Evolutionary conservation across 2,888 invertebrate species (phyloP).

Genomic region (Lochmaea capreae): DNA sequence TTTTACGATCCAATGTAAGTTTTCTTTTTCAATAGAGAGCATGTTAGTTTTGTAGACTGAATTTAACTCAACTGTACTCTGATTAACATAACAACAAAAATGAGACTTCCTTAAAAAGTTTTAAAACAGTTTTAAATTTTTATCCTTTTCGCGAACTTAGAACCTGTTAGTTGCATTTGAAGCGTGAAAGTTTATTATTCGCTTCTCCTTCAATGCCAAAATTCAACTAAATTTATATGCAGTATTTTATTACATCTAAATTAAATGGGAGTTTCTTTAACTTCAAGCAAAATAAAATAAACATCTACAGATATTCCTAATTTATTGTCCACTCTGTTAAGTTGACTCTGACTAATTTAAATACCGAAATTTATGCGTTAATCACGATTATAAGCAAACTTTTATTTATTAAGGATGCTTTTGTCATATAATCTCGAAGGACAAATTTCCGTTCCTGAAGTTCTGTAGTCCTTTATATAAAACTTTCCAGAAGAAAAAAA

Average conservation of each 20-base stretch:
- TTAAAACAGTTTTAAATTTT: not conserved
- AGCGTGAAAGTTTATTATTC: not conserved
- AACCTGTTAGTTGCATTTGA: not conserved
- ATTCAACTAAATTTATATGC: not conserved
- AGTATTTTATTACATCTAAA: too few relatives aligned
- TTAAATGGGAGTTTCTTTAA: too few relatives aligned
- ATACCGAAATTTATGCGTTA: not conserved
- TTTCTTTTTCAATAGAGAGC: not conserved
- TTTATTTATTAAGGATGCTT: conserved; percentile 7
- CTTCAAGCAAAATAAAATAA: too few relatives aligned
- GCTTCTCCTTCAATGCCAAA: not conserved
- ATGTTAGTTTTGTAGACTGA: not conserved
- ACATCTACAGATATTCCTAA: too few relatives aligned
- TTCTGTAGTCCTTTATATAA: conserved; percentile 5
- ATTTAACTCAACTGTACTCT: not conserved
- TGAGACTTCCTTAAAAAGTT: not conserved
- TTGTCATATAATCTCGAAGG: not conserved
- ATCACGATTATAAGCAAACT: not conserved
- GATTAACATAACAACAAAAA: not conserved
- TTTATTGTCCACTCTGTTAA: too few relatives aligned
- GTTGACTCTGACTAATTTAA: not conserved
- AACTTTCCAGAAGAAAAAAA: not conserved
- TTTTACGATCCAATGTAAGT: too few relatives aligned
- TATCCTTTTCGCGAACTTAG: not conserved
- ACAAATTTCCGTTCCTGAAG: conserved; percentile 7